phyloP scores from a whole-genome alignment of 2,797 vertebrate species.

The Danio jaintianensis region DNA sequence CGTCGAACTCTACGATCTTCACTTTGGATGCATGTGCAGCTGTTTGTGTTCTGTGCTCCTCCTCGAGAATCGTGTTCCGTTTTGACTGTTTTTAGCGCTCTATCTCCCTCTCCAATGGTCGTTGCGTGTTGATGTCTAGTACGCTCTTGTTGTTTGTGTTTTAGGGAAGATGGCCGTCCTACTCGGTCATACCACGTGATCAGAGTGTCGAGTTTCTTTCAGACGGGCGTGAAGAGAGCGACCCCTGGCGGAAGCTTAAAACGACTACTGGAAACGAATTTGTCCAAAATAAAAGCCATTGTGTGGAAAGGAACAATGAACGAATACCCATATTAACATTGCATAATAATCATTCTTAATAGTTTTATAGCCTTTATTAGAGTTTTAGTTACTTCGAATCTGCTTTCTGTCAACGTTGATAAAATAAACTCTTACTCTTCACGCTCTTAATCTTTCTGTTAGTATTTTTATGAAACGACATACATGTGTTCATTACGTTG shows the following conservation, averaged over 20 bases:
- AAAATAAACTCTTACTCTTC: background rate
- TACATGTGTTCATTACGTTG: background rate
- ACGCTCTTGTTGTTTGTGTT: constrained; percentile 91
- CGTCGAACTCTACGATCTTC: constrained; percentile 68
- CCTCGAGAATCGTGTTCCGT: constrained; percentile 77
- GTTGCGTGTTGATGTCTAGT: constrained; percentile 81
- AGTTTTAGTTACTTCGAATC: background rate
- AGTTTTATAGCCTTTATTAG: too few species aligned
- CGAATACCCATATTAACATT: background rate
- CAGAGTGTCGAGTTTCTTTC: background rate
- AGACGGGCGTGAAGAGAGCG: constrained; percentile 12
- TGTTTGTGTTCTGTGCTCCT: constrained; percentile 71
- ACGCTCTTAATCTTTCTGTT: background rate
- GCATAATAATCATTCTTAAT: too few species aligned
- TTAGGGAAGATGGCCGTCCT: constrained; percentile 90
- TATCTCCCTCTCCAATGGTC: constrained; percentile 74
- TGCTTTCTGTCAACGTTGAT: too few species aligned
- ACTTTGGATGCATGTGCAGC: constrained; percentile 72
- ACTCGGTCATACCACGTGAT: constrained; percentile 73
- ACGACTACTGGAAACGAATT: too few species aligned
- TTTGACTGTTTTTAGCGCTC: constrained; percentile 67
- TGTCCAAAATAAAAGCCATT: constrained; percentile 30
- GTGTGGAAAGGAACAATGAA: background rate
- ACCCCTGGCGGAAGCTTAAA: background rate
- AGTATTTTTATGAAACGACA: background rate